A percentile compares a stretch with the other conserved stretches of the same genome.
phyloP scores from a whole-genome alignment of 2,797 vertebrate species.

The Pseudochromis fuscus region DNA sequence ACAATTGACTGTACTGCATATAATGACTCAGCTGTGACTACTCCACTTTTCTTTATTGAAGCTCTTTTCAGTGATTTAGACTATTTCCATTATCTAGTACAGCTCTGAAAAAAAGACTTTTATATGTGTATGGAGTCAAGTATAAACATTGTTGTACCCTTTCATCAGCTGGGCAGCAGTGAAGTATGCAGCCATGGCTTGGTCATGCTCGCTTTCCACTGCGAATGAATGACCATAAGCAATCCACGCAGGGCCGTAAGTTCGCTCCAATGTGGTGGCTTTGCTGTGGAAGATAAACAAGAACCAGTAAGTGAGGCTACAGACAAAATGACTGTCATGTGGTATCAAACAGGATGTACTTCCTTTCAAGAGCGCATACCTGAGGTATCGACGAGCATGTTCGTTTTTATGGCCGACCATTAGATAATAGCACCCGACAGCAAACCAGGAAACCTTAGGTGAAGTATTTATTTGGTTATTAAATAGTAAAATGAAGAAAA shows the following conservation, averaged over 20 bases:
- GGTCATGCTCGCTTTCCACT: slow-evolving; percentile 98
- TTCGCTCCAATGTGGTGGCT: slow-evolving; percentile 96
- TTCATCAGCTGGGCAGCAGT: slow-evolving; percentile 99
- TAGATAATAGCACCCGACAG: slow-evolving; percentile 98
- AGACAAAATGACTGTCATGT: not conserved
- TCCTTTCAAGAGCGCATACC: slow-evolving; percentile 80
- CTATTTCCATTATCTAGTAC: not conserved
- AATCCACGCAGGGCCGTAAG: slow-evolving; percentile 97
- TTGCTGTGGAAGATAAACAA: slow-evolving; percentile 84
- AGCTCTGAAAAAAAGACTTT: not conserved
- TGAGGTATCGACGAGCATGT: slow-evolving; percentile 96
- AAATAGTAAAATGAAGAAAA: not conserved
- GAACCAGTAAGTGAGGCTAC: not conserved
- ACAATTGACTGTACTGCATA: not conserved
- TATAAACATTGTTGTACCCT: slow-evolving; percentile 83
- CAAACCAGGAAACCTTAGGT: slow-evolving; percentile 93
- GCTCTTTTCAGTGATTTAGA: not conserved
- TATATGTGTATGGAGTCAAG: not conserved
- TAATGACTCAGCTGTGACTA: not conserved
- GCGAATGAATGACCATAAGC: slow-evolving; percentile 98
- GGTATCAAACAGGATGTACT: not conserved
- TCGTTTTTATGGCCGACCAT: slow-evolving; percentile 99
- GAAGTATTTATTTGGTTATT: slow-evolving; percentile 14
- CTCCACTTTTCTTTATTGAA: not conserved
- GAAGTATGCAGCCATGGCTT: slow-evolving; percentile 99